Percentiles rank a stretch among this genome's conserved stretches.
phyloP scores from a whole-genome alignment of 2,113 vertebrate genomes.

The Oryzias melastigma region DNA sequence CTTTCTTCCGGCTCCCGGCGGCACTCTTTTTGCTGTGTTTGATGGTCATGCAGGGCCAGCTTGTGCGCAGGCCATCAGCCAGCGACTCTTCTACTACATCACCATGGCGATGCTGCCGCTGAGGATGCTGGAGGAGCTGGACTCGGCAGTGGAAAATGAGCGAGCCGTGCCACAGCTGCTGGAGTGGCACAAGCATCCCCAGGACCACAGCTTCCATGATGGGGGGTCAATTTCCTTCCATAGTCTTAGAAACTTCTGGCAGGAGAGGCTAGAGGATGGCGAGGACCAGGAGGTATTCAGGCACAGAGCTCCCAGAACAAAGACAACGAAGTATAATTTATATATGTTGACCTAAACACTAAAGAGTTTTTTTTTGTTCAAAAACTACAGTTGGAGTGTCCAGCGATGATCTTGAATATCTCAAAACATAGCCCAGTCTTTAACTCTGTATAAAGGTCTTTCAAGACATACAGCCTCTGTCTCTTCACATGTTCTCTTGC shows the following conservation, averaged over 20 bases:
- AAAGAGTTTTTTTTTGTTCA: too few species aligned
- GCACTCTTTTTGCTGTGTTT: constrained; percentile 66
- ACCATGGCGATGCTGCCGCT: constrained; percentile 56
- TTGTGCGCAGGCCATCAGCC: constrained; percentile 67
- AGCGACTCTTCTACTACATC: constrained; percentile 71
- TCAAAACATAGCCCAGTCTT: too few species aligned
- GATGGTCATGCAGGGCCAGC: constrained; percentile 63
- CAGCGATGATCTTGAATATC: too few species aligned
- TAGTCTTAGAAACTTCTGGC: constrained; percentile 73
- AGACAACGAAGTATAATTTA: not conserved
- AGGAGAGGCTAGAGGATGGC: constrained; percentile 52
- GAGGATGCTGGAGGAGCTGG: constrained; percentile 58
- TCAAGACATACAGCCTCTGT: not conserved
- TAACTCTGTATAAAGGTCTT: too few species aligned
- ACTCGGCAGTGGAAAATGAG: constrained; percentile 60
- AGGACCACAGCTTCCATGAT: constrained; percentile 48
- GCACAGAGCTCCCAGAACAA: not conserved
- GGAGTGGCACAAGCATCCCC: constrained; percentile 67
- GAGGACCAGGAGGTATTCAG: constrained; percentile 32
- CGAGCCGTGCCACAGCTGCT: constrained; percentile 55
- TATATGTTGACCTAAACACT: too few species aligned
- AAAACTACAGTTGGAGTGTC: too few species aligned
- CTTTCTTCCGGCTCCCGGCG: constrained; percentile 56
- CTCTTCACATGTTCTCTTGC: not conserved
- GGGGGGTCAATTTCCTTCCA: constrained; percentile 50